phyloP scores from a whole-genome alignment of 2,888 invertebrate species.

The Limnephilus auricula region DNA sequence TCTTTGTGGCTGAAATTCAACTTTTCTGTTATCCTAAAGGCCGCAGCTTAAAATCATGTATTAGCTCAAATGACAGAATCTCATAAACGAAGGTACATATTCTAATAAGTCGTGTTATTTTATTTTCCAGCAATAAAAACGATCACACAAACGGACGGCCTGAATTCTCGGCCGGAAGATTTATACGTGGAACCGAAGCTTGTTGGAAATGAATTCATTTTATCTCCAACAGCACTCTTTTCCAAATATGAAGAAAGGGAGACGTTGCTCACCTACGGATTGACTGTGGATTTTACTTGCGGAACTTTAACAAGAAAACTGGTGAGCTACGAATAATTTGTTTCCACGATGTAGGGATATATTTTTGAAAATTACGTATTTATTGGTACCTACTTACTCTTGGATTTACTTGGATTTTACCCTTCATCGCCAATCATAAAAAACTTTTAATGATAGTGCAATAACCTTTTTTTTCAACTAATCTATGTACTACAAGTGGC shows the following conservation, averaged over 20 bases:
- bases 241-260: constrained; percentile 73
- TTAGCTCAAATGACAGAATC: too few relatives aligned
- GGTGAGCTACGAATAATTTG: not conserved
- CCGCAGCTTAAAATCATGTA: too few relatives aligned
- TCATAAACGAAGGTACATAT: too few relatives aligned
- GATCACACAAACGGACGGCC: not conserved
- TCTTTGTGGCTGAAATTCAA: too few relatives aligned
- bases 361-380: not conserved
- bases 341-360: not conserved
- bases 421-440: not conserved
- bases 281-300: constrained; percentile 8
- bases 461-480: too few relatives aligned
- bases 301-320: not conserved
- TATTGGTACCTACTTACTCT: too few relatives aligned
- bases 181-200: not conserved
- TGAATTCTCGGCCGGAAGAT: not conserved
- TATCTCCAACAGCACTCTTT: constrained; percentile 70
- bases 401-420: too few relatives aligned
- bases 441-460: not conserved
- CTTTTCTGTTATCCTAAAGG: too few relatives aligned
- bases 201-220: constrained; percentile 66
- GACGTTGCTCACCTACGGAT: constrained; percentile 66
- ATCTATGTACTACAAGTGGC: too few relatives aligned
- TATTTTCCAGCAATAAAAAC: not conserved
- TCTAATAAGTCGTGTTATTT: not conserved